Percentiles rank a stretch among this genome's conserved stretches.
Evolutionary conservation across 2,113 vertebrate species (phyloP).

Genomic region (Pseudonaja textilis): DNA sequence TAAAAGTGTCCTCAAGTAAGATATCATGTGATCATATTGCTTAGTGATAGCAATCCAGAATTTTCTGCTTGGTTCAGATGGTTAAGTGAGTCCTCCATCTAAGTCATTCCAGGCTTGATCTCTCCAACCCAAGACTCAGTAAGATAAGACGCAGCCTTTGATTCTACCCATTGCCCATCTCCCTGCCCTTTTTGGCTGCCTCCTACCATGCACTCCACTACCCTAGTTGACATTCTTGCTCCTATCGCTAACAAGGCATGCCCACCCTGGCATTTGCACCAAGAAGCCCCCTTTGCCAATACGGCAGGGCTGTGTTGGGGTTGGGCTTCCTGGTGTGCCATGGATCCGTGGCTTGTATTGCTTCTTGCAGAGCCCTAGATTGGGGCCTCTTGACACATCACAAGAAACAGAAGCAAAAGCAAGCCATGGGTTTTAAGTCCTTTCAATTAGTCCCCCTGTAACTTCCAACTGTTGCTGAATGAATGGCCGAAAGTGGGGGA

Average conservation of each 20-base stretch:
- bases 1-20: background rate
- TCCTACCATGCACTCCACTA: background rate
- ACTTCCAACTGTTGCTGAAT: background rate
- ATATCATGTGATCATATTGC: background rate
- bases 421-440: background rate
- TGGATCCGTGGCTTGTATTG: background rate
- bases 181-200: background rate
- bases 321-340: background rate
- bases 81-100: background rate
- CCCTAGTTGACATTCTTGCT: background rate
- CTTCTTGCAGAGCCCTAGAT: background rate
- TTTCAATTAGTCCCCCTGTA: background rate
- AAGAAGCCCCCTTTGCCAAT: background rate
- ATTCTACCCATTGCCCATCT: background rate
- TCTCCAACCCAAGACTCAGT: background rate
- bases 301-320: background rate
- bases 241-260: background rate
- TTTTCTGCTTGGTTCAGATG: background rate
- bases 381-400: background rate
- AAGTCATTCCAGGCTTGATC: background rate
- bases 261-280: background rate
- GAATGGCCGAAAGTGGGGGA: background rate
- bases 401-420: background rate
- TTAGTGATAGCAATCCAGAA: background rate
- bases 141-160: background rate